Evolutionary conservation across 2,797 vertebrate species (phyloP), one percentile per base, ranked within the genome.

Genomic region (Girardinus metallicus): DNA sequence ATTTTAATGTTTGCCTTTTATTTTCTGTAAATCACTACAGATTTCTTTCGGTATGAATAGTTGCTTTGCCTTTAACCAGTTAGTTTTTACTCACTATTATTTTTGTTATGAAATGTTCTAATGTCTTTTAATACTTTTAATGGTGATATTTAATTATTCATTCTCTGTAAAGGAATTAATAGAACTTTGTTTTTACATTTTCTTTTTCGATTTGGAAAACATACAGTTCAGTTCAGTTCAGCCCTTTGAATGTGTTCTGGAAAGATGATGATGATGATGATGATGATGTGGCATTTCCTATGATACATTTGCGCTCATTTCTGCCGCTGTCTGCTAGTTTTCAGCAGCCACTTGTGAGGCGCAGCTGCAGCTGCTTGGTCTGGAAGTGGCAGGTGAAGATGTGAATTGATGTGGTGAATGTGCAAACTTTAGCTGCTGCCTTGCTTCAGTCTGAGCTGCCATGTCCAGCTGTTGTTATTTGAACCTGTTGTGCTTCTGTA

Each of bases 201-300:
- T 36, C 62, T 34, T 23, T 46, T 51, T 39, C 3, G 1, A 60
- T 44, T 29, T 68, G 18, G 70, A 29, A 10, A 53, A 26, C 5
- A 41, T 7, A 15, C 31, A 41, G 6, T 18, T 18, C 34, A 62
- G 66, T 49, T 31, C 26, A 49, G 43, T 10, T 74, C 43, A 36
- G 13, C 29, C 36, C 26, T 66, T 29, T 55, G n/a, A 7, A 13
- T 3, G 2, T 34, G 26, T 15, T 23, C 29, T 34, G 44, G 23
- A 76, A 55, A 55, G n/a, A 57, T n/a, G 26, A 57, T 51, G 49
- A 53, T 23, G 21, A 47, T 46, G 44, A 46, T 46, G 23, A 55
- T 3, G 66, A 75, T 57, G 34, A 77, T 43, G 80, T 76, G 68
- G 15, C 74, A 64, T 41, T n/a, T 75, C 41, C 43, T n/a, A 29